Base-by-base conservation (phyloP, 2,888 invertebrate species). In the Myathropa florea region DNA sequence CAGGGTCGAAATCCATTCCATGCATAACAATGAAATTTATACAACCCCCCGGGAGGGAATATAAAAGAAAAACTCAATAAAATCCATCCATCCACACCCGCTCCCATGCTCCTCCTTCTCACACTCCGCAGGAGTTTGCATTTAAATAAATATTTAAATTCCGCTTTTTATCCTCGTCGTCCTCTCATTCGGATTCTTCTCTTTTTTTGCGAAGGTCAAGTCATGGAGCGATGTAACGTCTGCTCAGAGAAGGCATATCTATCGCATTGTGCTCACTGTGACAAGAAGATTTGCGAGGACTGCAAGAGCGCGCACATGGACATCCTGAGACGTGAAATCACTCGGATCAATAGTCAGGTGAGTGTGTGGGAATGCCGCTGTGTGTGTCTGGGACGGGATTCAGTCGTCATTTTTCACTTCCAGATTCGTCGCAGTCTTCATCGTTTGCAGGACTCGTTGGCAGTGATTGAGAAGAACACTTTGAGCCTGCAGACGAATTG, bases 271-370 rank as follows among this genome's bases (percentile, higher is more conserved):
- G 96, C 97, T 28, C 99, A 99, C 93, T 99, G 99, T 93, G 98
- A 99, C 91, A 98, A 98, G 92, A 97, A 98, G 93, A 96, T 99
- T 88, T 99, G 99, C 93, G 96, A 97, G 89, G 98, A 98, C 91
- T 99, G 99, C 93, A 98, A 98, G 93, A 96, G 96, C 79, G 97
- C 98, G 14, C 99, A 99, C 93, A 97, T 98, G 96, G 98, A 99
- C 92, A 98, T 98, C 89, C 94, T 99, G 82, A 95, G 98, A 89
- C 95, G 98, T 81, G 98, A 98, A 94, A 97, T 98, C 60, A 94
- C 95, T 84, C 95, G 98, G 91, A 96, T 98, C 81, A 96, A 97
- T 91, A 97, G 97, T 92, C 97, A 97, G 94, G 94, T 94, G 89
- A 88, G 88, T 65, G 24, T 33, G 26, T 39, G 28, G 23, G 36